phyloP scores from a whole-genome alignment of 2,888 invertebrate species.

The Muscina levida region DNA sequence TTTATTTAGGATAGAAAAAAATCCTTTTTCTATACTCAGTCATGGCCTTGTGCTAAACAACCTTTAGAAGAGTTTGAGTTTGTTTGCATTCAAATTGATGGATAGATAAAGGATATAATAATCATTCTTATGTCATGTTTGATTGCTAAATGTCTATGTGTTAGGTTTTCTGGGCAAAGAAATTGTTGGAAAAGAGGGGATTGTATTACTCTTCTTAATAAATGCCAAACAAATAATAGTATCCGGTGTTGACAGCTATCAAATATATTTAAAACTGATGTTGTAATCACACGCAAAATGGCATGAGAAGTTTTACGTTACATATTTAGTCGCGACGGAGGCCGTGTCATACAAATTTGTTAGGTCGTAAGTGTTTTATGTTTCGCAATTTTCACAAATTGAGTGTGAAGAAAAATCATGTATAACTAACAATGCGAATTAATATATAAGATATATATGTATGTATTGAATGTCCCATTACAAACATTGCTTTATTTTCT shows the following conservation, averaged over 20 bases:
- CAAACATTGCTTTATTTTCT: too few relatives aligned
- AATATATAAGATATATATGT: too few relatives aligned
- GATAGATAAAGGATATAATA: conserved; percentile 42
- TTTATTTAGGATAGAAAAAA: conserved; percentile 45
- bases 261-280: conserved; percentile 27
- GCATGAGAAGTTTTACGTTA: too few relatives aligned
- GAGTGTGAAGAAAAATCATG: too few relatives aligned
- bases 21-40: conserved; percentile 15
- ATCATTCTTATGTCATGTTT: conserved; percentile 45
- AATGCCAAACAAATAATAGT: conserved; percentile 72
- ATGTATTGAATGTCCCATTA: too few relatives aligned
- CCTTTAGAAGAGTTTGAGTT: conserved; percentile 3
- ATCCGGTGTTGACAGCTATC: conserved; percentile 66
- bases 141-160: conserved; percentile 29
- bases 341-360: too few relatives aligned
- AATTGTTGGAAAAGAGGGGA: neutral
- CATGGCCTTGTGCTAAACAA: neutral
- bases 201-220: conserved; percentile 20
- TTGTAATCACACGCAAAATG: conserved; percentile 22
- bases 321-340: too few relatives aligned
- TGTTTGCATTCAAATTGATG: conserved; percentile 17
- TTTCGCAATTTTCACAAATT: too few relatives aligned
- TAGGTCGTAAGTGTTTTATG: too few relatives aligned
- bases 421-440: too few relatives aligned
- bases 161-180: conserved; percentile 25